Evolutionary conservation across 1,140 invertebrate species (phyloP), one percentile per base, ranked within the genome.

Genomic region (Aphaenogaster floridana): DNA sequence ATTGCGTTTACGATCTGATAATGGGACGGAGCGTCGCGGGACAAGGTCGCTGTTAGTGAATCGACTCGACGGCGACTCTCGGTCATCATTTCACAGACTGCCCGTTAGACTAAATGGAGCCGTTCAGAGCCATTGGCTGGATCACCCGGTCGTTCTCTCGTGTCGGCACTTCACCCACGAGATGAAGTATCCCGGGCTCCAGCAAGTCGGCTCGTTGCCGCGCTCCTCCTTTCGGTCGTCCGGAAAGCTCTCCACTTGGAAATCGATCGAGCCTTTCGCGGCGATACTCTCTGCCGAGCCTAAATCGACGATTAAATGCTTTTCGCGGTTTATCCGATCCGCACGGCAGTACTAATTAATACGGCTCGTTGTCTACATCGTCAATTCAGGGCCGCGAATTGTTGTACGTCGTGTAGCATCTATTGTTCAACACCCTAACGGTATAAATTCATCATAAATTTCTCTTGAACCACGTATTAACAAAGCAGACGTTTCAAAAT

Each of bases 211-310:
- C 68, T 48, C 61, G 36, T 42, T 54, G 68, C 5, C 42, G 34
- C 63, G 66, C 66, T 86, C 54, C 76, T 61, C 21, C 54, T 54
- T 50, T 64, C 83, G 54, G 28, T 39, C 80, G 50, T 86, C 66
- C 59, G 64, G 77, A 74, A 87, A 89, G 85, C 84, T 83, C 85
- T 87, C 52, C 63, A 90, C 85, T 90, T 87, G 78, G 78, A 78
- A 90, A 90, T 90, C 89, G 88, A 90, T 90, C 85, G 88, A 89
- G 59, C 76, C 85, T 69, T 42, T 11, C 61, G 8, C 39, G 42
- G 15, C 28, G 52, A 6, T 68, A 63, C 59, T 50, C 42, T 57
- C 42, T 36, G 28, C 17, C 59, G 39, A 79, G 21, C 59, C 63
- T 83, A 87, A 77, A 86, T 42, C 42, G 64, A 34, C 71, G 78